Base-by-base conservation (phyloP, 2,113 vertebrate genomes). In the Chroicocephalus ridibundus region DNA sequence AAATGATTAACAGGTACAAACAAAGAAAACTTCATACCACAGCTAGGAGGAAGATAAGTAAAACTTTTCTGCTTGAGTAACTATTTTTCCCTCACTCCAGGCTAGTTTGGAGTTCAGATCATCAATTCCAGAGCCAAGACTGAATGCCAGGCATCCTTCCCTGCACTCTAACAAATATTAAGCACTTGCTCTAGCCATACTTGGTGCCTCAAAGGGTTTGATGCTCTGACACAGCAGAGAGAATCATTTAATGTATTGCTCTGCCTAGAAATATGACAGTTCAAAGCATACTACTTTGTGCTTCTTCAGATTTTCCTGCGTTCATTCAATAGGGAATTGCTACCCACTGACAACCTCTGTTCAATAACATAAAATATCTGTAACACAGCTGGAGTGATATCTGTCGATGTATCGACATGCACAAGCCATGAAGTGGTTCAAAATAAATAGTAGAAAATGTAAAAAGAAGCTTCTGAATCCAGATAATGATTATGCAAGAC, bases 311-410 rank as follows among this genome's bases (percentile, higher is more conserved):
- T 95, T 94, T 91, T 87, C 36, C 61, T 65, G 27, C 55, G 32
- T 76, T 87, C 77, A 17, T 82, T 91, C 84, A 95, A 36, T 4
- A 84, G 61, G 38, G 54, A 66, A 85, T 82, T 91, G 49, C 26
- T 94, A 55, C 57, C 89, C 24, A 69, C 84, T 79, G 69, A 38
- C 52, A 89, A 68, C 8, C 16, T 89, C 70, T 78, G 40, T 52
- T 94, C 69, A 94, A 29, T 72, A 89, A 31, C 32, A 61, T 40
- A 57, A 82, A 84, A 64, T 95, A 79, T 40, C 77, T 68, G 52
- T 82, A 94, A 21, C 78, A 61, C 77, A 95, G 83, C n/a, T 91
- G 86, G 93, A 87, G 32, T 78, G 74, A 68, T 94, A 93, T 64
- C 65, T 78, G 61, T 83, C 38, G 1, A 82, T 87, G 16, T 69